These are phyloP conservation scores for Dipus sagitta DNA, from an alignment of 2,797 vertebrate genomes.

Conservation along the genomic window DNA sequence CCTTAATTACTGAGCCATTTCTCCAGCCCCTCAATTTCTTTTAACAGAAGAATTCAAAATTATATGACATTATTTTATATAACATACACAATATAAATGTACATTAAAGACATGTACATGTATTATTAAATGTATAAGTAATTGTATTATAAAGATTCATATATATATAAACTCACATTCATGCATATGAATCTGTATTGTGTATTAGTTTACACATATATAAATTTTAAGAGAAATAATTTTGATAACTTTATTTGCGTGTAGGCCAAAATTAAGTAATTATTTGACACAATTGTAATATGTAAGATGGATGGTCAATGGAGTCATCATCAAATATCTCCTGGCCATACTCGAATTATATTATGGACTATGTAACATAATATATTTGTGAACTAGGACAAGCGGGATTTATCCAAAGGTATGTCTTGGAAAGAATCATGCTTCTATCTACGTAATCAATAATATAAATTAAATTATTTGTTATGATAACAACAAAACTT, in stretches of 20 bases:
- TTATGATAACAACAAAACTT: background rate
- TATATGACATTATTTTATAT: background rate
- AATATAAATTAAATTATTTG: background rate
- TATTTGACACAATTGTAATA: background rate
- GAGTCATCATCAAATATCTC: background rate
- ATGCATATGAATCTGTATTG: no score
- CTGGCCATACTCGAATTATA: background rate
- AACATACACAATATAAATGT: background rate
- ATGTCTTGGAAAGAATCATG: background rate
- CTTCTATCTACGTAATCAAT: background rate
- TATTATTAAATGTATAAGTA: background rate
- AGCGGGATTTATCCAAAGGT: background rate
- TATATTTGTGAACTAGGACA: background rate
- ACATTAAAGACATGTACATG: background rate
- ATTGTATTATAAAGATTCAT: no score
- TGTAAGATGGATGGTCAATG: background rate
- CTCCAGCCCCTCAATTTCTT: no score
- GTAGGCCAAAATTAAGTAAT: background rate
- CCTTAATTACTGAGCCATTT: no score
- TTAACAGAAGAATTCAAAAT: background rate
- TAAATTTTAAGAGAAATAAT: background rate
- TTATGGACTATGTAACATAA: background rate
- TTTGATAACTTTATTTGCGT: background rate
- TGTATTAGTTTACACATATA: no score
- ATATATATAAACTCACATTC: no score